phyloP scores from a whole-genome alignment of 2,888 invertebrate genomes.

The Formica aserva region DNA sequence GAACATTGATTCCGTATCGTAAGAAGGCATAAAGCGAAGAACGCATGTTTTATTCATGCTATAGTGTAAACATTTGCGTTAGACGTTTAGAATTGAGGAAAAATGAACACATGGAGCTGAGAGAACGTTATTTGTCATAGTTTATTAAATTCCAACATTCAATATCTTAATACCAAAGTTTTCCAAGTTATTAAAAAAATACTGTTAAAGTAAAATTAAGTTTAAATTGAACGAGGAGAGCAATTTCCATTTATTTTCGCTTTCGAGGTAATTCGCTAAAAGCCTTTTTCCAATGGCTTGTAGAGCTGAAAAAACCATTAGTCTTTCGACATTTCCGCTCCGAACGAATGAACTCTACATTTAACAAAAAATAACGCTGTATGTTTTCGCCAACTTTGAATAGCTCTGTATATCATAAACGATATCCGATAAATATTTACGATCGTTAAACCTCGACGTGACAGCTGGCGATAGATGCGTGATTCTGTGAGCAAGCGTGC shows the following conservation, averaged over 20 bases:
- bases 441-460: constrained; percentile 1
- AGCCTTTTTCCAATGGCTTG: neutral
- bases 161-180: neutral
- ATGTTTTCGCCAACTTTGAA: neutral
- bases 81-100: neutral
- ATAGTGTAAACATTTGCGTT: constrained; percentile 21
- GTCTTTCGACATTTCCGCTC: neutral
- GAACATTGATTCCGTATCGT: constrained; percentile 31
- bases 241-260: constrained; percentile 3
- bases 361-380: neutral
- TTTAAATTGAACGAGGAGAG: neutral
- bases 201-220: neutral
- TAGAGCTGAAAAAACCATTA: neutral
- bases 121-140: neutral
- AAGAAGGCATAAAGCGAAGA: constrained; percentile 43
- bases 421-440: constrained; percentile 15
- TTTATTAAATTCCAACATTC: constrained; percentile 13
- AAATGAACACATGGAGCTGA: neutral
- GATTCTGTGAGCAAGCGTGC: neutral
- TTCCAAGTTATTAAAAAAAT: neutral
- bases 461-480: neutral
- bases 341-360: neutral
- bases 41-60: constrained; percentile 41
- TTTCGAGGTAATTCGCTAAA: neutral
- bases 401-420: neutral